Conservation (phyloP, 2,797 vertebrate species). For the Chromis chromis region DNA sequence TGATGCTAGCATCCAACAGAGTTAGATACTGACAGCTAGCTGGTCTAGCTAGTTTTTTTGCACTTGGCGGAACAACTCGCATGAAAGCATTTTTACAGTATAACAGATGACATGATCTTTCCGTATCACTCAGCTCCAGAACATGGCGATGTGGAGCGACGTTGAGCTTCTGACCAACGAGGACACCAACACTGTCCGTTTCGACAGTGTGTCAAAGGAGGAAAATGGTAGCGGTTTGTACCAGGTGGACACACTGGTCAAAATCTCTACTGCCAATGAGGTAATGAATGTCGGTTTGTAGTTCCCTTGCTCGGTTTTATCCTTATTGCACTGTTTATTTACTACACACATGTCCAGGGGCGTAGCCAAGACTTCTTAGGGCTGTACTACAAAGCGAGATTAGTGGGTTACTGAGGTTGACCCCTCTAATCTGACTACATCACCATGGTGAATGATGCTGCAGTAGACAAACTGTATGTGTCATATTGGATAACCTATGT, state of each 20-base stretch:
- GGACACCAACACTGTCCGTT: slow-evolving; percentile 86
- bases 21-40: not conserved
- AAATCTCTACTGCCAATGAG: slow-evolving; percentile 88
- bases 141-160: slow-evolving; percentile 90
- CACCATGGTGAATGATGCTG: too few species aligned
- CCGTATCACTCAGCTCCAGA: not conserved
- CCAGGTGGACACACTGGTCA: slow-evolving; percentile 90
- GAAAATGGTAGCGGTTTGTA: slow-evolving; percentile 90
- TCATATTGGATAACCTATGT: too few species aligned
- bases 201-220: slow-evolving; percentile 81
- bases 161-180: slow-evolving; percentile 92
- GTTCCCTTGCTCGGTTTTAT: not conserved
- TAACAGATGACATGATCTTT: not conserved
- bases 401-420: too few species aligned
- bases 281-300: slow-evolving; percentile 71
- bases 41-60: not conserved
- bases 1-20: not conserved
- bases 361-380: not conserved
- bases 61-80: too few species aligned
- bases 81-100: not conserved
- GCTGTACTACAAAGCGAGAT: too few species aligned
- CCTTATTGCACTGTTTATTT: not conserved
- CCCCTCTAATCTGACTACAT: too few species aligned
- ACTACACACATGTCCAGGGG: not conserved
- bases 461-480: too few species aligned